Evolutionary conservation across 2,113 vertebrate genomes (phyloP), one percentile per base, ranked within the genome.

Genomic region (Thryonomys swinderianus): DNA sequence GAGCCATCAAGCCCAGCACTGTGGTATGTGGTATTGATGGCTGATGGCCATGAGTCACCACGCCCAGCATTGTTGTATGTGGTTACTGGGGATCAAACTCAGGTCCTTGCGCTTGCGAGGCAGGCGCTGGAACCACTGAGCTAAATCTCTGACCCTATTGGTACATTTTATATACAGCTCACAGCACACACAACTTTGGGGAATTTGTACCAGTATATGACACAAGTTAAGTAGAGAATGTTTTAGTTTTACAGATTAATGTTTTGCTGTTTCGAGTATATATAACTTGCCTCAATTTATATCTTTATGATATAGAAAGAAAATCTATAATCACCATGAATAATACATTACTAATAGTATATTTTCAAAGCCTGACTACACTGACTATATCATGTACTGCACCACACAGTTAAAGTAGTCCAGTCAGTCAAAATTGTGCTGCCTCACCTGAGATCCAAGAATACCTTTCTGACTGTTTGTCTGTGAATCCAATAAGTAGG

Each of bases 361-460:
- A 85, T 88, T 81, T 96, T 74, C 14, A 84, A 78, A 87, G 34
- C n/a, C 84, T 80, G 37, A 59, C 78, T 89, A 18, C 34, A 67
- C 16, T 83, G 76, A 37, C 89, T 0, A 73, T 21, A 84, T 30
- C 45, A 27, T 13, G 59, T 57, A 88, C 42, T n/a, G 14, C 34
- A 92, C 53, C 88, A 12, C 76, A 67, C 48, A 92, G 5, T 95
- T 95, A 59, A 55, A 81, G 71, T 87, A 85, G 32, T 86, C 48
- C 27, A 81, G n/a, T 85, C 37, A 61, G 76, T 91, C 78, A 55
- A 45, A 87, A 53, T 11, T 57, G 4, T 84, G 45, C 51, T 37
- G 7, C 51, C 84, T 18, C n/a, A 3, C 69, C 11, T 86, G 42
- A 8, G 42, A 27, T 80, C 13, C 37, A 66, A n/a, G 34, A 67